These are phyloP conservation scores for Loris lydekkerianus DNA, from an alignment of 2,797 vertebrate genomes.

Conservation along the genomic window DNA sequence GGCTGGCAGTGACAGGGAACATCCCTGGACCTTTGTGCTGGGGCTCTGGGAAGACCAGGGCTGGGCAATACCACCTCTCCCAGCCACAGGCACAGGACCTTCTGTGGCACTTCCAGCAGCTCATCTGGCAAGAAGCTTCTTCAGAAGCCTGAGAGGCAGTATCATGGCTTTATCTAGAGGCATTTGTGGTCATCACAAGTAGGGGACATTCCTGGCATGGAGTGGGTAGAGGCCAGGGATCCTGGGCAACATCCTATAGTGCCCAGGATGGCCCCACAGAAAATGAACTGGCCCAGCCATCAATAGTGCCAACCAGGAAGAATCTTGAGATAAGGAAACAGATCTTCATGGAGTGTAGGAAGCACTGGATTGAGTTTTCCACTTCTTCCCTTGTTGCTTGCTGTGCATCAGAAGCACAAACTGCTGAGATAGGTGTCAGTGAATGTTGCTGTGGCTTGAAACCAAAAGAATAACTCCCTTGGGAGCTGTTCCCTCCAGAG, in stretches of 20 bases:
- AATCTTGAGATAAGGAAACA: no score
- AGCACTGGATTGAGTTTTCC: accelerated
- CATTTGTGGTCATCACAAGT: neutral
- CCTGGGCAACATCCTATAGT: neutral
- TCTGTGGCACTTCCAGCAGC: neutral
- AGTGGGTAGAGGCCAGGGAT: neutral
- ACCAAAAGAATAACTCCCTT: neutral
- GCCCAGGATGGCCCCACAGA: neutral
- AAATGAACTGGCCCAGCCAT: accelerated
- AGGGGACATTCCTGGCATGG: neutral
- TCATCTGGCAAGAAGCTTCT: neutral
- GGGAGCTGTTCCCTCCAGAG: neutral
- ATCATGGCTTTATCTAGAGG: neutral
- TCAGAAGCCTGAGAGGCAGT: neutral
- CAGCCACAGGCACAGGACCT: neutral
- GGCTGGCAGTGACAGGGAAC: neutral
- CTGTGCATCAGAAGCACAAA: neutral
- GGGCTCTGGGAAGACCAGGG: neutral
- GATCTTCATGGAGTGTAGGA: accelerated
- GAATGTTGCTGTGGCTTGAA: neutral
- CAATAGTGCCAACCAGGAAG: no score
- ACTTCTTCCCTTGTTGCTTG: neutral
- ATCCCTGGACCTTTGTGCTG: accelerated
- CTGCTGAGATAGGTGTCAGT: neutral
- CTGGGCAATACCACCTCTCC: neutral